Evolutionary conservation across 2,797 vertebrate species (phyloP), one percentile per base, ranked within the genome.

Genomic region (Cuniculus paca): DNA sequence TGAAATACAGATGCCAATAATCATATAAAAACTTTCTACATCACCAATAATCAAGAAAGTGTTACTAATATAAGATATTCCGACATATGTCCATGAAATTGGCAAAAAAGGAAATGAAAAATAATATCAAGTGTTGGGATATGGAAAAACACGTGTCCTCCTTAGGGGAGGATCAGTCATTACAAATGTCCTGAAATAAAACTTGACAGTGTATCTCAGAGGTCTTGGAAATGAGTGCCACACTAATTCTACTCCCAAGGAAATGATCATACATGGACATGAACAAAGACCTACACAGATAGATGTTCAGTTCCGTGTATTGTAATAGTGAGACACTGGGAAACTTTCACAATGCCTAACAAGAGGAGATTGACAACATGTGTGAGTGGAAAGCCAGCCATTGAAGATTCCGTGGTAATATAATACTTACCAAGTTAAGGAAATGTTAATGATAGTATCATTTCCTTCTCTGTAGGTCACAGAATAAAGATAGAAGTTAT

Each of bases 191-290:
- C 81, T 87, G 54, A 54, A 31, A 88, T 50, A n/a, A 50, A 91
- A 45, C n/a, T 70, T 94, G 72, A 86, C 34, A 22, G 3, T 61
- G 63, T 61, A 42, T 83, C 89, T 95, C 54, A 81, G 77, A 88
- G 50, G n/a, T 83, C 88, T 96, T 58, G 87, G 75, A 86, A 83
- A 50, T 83, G 61, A 93, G 36, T 87, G 77, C 80, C 42, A 84
- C 42, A 31, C n/a, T 50, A 79, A 60, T 87, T 94, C 70, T 75
- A 12, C 56, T 87, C n/a, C 39, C 78, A 88, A n/a, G 79, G 75
- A 75, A 68, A 89, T 60, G 28, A 60, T 92, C 28, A 68, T 74
- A 90, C 52, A 13, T 87, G 9, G 78, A 2, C 34, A 31, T 54
- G 26, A 72, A 89, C 31, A 89, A 83, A 96, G 42, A 85, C 60